Percentiles rank a stretch among this genome's conserved stretches.
These are phyloP conservation scores for Myanophis thanlyinensis DNA, from an alignment of 2,113 vertebrate species.

Conservation along the genomic window DNA sequence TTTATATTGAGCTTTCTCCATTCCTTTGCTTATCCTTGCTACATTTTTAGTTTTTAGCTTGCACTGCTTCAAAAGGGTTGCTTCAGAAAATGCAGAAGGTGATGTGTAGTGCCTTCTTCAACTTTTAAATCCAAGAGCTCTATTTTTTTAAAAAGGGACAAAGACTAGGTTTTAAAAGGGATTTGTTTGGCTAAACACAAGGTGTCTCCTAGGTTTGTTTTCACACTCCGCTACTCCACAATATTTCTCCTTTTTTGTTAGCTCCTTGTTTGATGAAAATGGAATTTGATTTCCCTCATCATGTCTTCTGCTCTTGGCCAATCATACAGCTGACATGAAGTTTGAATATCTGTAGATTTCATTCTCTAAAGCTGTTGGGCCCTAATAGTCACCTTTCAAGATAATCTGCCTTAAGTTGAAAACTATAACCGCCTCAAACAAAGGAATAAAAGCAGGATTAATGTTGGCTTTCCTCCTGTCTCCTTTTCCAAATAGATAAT, in stretches of 20 bases:
- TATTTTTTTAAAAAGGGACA: background rate
- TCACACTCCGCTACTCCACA: background rate
- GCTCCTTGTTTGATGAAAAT: background rate
- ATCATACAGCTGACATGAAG: background rate
- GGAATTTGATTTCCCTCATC: background rate
- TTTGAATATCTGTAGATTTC: background rate
- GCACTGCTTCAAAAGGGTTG: background rate
- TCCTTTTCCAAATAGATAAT: background rate
- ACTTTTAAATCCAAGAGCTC: background rate
- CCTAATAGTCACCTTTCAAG: background rate
- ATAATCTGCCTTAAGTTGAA: background rate
- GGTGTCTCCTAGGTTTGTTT: background rate
- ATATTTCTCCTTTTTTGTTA: background rate
- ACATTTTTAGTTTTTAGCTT: background rate
- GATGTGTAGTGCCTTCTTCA: background rate
- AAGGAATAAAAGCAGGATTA: background rate
- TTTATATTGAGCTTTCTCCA: background rate
- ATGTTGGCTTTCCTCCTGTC: constrained; percentile 7
- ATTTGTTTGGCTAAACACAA: background rate
- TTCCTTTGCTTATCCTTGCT: background rate
- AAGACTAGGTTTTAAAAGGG: background rate
- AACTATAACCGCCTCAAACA: background rate
- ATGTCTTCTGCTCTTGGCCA: background rate
- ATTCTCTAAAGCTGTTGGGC: background rate
- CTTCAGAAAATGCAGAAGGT: background rate